Evolutionary conservation across 2,888 invertebrate species (phyloP).

Genomic region (Orthosia gracilis): DNA sequence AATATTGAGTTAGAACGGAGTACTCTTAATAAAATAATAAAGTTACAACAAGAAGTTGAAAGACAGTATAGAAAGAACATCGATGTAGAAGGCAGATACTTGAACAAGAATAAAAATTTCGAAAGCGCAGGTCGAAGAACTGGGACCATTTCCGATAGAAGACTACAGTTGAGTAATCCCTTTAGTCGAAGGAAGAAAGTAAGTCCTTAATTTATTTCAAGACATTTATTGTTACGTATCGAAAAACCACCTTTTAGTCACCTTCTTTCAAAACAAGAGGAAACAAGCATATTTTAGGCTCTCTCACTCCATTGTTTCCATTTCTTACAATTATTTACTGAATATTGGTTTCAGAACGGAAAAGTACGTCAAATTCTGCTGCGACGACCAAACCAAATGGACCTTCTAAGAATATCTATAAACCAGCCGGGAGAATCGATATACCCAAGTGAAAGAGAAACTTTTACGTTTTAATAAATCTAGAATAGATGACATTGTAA

Average conservation of each 20-base stretch:
- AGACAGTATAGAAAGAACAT: background rate
- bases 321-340: no score
- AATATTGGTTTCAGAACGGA: slow-evolving; percentile 13
- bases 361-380: slow-evolving; percentile 8
- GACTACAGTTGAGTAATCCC: slow-evolving; percentile 8
- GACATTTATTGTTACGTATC: no score
- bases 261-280: no score
- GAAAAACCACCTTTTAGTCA: no score
- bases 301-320: no score
- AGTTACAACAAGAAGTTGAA: background rate
- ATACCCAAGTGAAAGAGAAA: slow-evolving; percentile 9
- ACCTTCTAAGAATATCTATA: background rate
- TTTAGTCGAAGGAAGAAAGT: slow-evolving; percentile 10
- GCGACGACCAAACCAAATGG: slow-evolving; percentile 9
- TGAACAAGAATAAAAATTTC: background rate
- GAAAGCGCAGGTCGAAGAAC: background rate
- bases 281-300: no score
- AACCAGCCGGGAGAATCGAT: background rate
- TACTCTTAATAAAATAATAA: slow-evolving; percentile 6
- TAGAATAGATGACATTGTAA: background rate
- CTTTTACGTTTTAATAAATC: background rate
- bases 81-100: background rate
- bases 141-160: background rate
- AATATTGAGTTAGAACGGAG: background rate
- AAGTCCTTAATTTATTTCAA: slow-evolving; percentile 2